These are phyloP conservation scores for Lacanobia wlatinum DNA, from an alignment of 2,888 invertebrate genomes.

Conservation along the genomic window DNA sequence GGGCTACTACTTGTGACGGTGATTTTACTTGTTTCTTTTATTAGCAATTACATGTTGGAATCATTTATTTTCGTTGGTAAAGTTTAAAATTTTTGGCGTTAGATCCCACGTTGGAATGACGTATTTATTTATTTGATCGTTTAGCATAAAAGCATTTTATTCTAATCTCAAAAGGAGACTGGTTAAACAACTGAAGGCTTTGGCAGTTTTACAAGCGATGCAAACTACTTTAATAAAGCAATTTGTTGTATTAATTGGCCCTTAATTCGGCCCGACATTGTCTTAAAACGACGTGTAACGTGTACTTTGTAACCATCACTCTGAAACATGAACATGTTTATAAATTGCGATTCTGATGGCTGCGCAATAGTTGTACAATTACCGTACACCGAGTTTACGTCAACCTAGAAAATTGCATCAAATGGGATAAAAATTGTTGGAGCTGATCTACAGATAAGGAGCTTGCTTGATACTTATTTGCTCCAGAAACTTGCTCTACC, in stretches of 20 bases:
- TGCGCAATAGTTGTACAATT: constrained; percentile 55
- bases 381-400: constrained; percentile 18
- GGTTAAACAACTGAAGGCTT: constrained; percentile 49
- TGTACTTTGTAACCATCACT: constrained; percentile 76
- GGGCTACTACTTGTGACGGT: constrained; percentile 8
- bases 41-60: constrained; percentile 25
- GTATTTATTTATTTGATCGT: constrained; percentile 12
- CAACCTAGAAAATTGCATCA: constrained; percentile 26
- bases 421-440: constrained; percentile 25
- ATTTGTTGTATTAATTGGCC: constrained; percentile 85
- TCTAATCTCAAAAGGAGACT: constrained; percentile 41
- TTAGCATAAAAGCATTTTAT: constrained; percentile 27
- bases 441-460: background rate
- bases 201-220: constrained; percentile 76
- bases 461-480: background rate
- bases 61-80: no score
- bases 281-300: constrained; percentile 66
- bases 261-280: constrained; percentile 81
- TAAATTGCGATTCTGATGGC: constrained; percentile 37
- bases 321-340: constrained; percentile 48
- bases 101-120: no score
- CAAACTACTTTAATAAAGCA: constrained; percentile 82
- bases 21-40: constrained; percentile 24
- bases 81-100: no score
- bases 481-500: background rate